These are phyloP conservation scores for Celastrina argiolus DNA, from an alignment of 2,888 invertebrate genomes.

Conservation along the genomic window DNA sequence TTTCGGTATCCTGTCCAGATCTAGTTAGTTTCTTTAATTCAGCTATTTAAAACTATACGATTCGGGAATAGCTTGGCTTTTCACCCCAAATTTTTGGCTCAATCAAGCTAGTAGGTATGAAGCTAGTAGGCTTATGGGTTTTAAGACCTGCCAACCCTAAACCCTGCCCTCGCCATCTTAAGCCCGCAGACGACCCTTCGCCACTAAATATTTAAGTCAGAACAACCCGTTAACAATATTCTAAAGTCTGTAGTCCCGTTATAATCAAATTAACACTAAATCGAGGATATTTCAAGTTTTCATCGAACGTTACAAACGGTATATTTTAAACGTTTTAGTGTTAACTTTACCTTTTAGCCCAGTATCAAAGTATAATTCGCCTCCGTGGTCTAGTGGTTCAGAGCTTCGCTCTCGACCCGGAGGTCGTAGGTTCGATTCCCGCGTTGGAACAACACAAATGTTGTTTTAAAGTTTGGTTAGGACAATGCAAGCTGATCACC, in stretches of 20 bases:
- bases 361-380: too few relatives aligned
- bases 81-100: neutral
- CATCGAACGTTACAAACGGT: neutral
- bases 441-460: too few relatives aligned
- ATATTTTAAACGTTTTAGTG: neutral
- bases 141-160: neutral
- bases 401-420: too few relatives aligned
- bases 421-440: too few relatives aligned
- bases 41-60: neutral
- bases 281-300: neutral
- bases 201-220: neutral
- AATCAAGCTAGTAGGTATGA: neutral
- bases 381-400: too few relatives aligned
- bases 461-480: too few relatives aligned
- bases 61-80: neutral
- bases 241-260: neutral
- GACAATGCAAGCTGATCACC: too few relatives aligned
- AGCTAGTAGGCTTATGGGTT: neutral
- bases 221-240: constrained; percentile 1
- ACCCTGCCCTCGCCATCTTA: neutral
- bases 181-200: neutral
- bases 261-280: neutral
- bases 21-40: too few relatives aligned
- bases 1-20: neutral
- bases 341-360: too few relatives aligned